Base-by-base conservation (phyloP, 2,113 vertebrate species). In the Argyrosomus japonicus region DNA sequence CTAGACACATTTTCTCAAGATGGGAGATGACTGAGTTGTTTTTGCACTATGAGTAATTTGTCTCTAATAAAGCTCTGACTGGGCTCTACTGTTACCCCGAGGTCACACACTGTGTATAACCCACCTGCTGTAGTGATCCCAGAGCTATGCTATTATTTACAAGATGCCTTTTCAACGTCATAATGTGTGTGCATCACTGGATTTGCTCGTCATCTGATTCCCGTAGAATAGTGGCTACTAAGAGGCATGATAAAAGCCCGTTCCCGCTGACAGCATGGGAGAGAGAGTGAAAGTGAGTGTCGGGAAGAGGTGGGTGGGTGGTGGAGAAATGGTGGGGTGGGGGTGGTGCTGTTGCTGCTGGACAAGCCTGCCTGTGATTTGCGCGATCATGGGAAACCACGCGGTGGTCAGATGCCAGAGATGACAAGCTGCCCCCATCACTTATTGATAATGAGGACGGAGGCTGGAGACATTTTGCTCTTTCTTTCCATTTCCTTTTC, bases 121-220 rank as follows among this genome's bases (percentile, higher is more conserved):
- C 32, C 25, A 32, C 50, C 11, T 15, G 11, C 58, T 65, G 36
- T 21, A 12, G n/a, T 25, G 64, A 51, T 43, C 57, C 58, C 29
- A 21, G 61, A 67, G 48, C 36, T 21, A 9, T 11, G 63, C 40
- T 71, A 6, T 76, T 62, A 77, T 75, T 72, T 75, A 77, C 61
- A 63, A 70, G 56, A 75, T 13, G 62, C 25, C 32, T 60, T 64
- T 53, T 71, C 48, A 68, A 61, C 58, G 53, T 84, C 74, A 75
- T 21, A 60, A 65, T n/a, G 4, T 6, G 56, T 32, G 68, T n/a
- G 77, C 68, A 67, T 80, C 63, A 43, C 53, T 60, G 69, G 76
- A 86, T 79, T 75, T 75, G 56, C 72, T 75, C 80, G 61, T 75
- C 81, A 71, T 81, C 75, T 47, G 40, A 82, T 92, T 93, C 88